These are phyloP conservation scores for Lasioglossum lativentre DNA, from an alignment of 2,888 invertebrate species.

Conservation along the genomic window DNA sequence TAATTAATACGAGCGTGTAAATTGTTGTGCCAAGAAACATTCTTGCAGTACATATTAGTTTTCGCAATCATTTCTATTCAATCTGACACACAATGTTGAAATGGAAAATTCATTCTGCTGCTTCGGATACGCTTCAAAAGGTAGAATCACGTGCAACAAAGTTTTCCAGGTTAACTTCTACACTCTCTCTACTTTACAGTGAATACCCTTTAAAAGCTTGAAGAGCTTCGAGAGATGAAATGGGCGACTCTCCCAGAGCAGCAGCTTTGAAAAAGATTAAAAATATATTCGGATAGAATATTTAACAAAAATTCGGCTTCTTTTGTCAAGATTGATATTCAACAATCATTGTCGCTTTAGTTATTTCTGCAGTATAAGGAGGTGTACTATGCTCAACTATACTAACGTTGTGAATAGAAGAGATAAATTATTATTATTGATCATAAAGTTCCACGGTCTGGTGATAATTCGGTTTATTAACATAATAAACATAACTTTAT, in stretches of 20 bases:
- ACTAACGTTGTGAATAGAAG: too few species aligned
- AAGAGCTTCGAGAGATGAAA: not conserved
- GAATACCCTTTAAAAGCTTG: not conserved
- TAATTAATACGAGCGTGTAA: not conserved
- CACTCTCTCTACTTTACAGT: not conserved
- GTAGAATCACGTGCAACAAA: slow-evolving; percentile 1
- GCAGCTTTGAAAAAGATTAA: not conserved
- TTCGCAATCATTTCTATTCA: not conserved
- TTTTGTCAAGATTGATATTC: not conserved
- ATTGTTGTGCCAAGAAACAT: not conserved
- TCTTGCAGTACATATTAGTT: too few species aligned
- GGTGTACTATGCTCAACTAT: not conserved
- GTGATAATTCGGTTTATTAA: not conserved
- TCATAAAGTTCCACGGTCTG: not conserved
- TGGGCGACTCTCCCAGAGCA: not conserved
- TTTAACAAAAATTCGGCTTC: not conserved
- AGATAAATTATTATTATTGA: too few species aligned
- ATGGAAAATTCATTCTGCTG: not conserved
- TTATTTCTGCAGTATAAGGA: not conserved
- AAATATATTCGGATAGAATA: not conserved
- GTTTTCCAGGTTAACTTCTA: not conserved
- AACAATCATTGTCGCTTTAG: not conserved
- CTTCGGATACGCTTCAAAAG: not conserved
- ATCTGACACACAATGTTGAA: not conserved
- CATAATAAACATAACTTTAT: not conserved